Base-by-base conservation (phyloP, 2,888 invertebrate genomes). In the Polylopha cassiicola region DNA sequence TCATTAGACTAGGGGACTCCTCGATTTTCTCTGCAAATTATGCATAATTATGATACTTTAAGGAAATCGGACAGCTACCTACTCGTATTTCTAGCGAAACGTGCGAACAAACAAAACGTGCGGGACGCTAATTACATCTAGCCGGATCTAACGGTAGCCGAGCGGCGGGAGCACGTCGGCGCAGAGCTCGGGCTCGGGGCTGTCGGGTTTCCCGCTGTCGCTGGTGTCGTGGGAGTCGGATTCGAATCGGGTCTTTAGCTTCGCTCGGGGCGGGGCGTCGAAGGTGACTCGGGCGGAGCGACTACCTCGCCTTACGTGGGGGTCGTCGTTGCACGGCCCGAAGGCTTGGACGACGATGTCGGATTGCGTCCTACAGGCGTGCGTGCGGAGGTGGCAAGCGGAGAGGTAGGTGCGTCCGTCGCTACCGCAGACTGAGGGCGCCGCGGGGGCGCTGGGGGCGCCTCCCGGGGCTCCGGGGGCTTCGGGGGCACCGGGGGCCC, bases 321-420 rank as follows among this genome's bases (percentile, higher is more conserved):
- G 86, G 46, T 87, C 89, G 51, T 90, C 90, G 71, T 88, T 88
- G 78, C 92, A 93, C 32, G 91, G 89, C 34, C 92, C 92, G 59
- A 92, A 91, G 1, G 92, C 91, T 72, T 91, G 90, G 2, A 92
- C 89, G 15, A 91, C 90, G 47, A 95, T 89, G 64, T 93, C 91
- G 31, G 90, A 89, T 70, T 95, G 94, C 44, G 90, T 69, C 44
- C 91, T 88, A 73, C 97, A 97, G 6, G 94, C 92, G 69, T 94
- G 91, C 50, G 91, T 88, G 41, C 91, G 87, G 47, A 95, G 87
- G 56, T 91, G 90, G 63, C 96, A 96, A 55, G 93, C 91, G 47
- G 93, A 95, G 34, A 92, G 86, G 69, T 94, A 94, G 1, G 93
- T 93, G 60, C 92, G 90, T 24, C 92, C 92, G 61, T 93, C 92